Conservation (phyloP, 2,797 vertebrate genomes). For the Fratercula arctica region DNA sequence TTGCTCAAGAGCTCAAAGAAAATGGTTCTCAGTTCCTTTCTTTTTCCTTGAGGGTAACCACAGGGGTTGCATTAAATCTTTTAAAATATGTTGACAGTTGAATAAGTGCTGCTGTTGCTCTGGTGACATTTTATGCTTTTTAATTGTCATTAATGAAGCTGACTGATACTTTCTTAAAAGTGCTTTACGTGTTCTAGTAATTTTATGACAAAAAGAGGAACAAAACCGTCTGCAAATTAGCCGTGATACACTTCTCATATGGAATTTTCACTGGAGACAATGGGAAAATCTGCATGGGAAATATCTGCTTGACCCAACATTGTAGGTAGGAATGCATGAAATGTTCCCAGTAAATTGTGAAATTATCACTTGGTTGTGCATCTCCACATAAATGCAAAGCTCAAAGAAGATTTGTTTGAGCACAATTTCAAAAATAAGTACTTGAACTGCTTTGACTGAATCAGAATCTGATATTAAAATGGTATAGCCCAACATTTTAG, state of each 20-base stretch:
- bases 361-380: neutral
- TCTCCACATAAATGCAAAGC: neutral
- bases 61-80: slow-evolving; percentile 69
- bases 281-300: slow-evolving; percentile 20
- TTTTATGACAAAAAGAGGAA: slow-evolving; percentile 49
- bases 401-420: neutral
- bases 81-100: slow-evolving; percentile 70
- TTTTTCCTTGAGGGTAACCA: slow-evolving; percentile 65
- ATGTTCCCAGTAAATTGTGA: neutral
- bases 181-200: slow-evolving; percentile 49
- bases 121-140: slow-evolving; percentile 64
- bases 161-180: slow-evolving; percentile 52
- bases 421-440: neutral
- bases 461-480: neutral
- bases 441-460: neutral
- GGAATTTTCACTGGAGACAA: slow-evolving; percentile 43
- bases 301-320: slow-evolving; percentile 3
- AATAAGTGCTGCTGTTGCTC: slow-evolving; percentile 63
- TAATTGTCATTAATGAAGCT: slow-evolving; percentile 72
- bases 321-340: neutral
- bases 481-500: neutral
- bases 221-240: slow-evolving; percentile 58
- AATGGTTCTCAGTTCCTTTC: slow-evolving; percentile 61
- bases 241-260: slow-evolving; percentile 37
- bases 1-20: slow-evolving; percentile 71